These are phyloP conservation scores for Cephus pygmeus DNA, from an alignment of 2,888 invertebrate genomes.

Conservation along the genomic window DNA sequence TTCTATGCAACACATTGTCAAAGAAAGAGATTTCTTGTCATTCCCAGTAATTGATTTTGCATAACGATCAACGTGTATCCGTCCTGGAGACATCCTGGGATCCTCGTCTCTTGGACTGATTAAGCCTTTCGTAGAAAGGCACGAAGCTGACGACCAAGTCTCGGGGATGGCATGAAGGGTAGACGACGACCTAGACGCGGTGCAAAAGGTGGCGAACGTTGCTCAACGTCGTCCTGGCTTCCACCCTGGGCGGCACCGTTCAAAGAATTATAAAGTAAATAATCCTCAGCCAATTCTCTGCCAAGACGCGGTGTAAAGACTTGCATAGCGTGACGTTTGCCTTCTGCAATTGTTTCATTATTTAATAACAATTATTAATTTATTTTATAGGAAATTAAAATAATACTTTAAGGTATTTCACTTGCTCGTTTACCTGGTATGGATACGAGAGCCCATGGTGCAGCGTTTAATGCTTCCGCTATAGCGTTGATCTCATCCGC, in stretches of 20 bases:
- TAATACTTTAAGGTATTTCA: neutral
- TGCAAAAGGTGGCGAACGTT: conserved; percentile 53
- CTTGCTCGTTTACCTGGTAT: conserved; percentile 54
- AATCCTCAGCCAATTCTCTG: conserved; percentile 53
- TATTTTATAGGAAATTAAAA: neutral
- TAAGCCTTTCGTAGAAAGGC: conserved; percentile 34
- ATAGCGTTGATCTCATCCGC: conserved; percentile 56
- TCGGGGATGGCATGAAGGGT: conserved; percentile 50
- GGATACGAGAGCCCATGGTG: conserved; percentile 63
- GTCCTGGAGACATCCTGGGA: neutral
- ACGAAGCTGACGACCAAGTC: conserved; percentile 48
- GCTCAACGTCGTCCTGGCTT: conserved; percentile 50
- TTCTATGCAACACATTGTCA: neutral
- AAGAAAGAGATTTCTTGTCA: neutral
- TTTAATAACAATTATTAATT: neutral
- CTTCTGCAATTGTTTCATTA: conserved; percentile 28
- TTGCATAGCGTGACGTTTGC: conserved; percentile 58
- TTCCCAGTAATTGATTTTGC: neutral
- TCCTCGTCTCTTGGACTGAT: neutral
- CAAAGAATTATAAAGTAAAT: conserved; percentile 29
- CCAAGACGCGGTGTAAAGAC: conserved; percentile 63
- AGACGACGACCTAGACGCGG: conserved; percentile 56
- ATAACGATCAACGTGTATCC: neutral
- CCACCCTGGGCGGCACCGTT: conserved; percentile 32
- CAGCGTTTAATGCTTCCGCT: conserved; percentile 61